Evolutionary conservation across 2,797 vertebrate genomes (phyloP).

Genomic region (Scolopax rusticola): DNA sequence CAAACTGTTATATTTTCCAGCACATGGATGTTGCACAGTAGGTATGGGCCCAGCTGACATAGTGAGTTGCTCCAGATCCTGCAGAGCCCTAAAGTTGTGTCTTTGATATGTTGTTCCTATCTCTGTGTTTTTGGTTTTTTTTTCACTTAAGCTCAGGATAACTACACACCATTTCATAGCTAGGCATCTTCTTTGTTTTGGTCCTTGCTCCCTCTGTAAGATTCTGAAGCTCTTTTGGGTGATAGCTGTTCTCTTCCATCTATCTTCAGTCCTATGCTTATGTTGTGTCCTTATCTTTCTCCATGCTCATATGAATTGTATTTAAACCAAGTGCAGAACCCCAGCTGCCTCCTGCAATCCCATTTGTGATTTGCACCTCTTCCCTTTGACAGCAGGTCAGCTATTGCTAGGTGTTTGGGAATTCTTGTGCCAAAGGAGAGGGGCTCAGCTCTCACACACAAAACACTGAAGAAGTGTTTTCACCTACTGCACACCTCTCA

Average conservation of each 20-base stretch:
- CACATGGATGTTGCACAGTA: neutral
- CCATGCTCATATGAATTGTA: neutral
- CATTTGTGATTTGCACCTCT: slow-evolving; percentile 5
- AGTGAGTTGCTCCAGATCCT: neutral
- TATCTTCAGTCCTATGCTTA: neutral
- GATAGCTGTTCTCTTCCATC: neutral
- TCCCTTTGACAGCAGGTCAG: neutral
- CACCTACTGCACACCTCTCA: neutral
- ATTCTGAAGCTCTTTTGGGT: neutral
- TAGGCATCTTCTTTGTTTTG: neutral
- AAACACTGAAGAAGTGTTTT: neutral
- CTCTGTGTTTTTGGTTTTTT: neutral
- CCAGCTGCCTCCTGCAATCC: neutral
- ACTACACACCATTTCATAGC: neutral
- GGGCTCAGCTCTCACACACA: neutral
- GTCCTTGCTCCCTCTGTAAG: neutral
- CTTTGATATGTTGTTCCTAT: neutral
- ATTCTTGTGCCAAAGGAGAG: neutral
- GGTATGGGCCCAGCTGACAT: neutral
- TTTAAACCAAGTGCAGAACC: neutral
- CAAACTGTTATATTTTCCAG: neutral
- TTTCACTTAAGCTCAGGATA: neutral
- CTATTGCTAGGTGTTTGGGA: neutral
- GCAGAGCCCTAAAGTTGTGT: fast-evolving
- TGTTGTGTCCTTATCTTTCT: neutral